Evolutionary conservation across 2,797 vertebrate species (phyloP).

Genomic region (Intellagama lesueurii): DNA sequence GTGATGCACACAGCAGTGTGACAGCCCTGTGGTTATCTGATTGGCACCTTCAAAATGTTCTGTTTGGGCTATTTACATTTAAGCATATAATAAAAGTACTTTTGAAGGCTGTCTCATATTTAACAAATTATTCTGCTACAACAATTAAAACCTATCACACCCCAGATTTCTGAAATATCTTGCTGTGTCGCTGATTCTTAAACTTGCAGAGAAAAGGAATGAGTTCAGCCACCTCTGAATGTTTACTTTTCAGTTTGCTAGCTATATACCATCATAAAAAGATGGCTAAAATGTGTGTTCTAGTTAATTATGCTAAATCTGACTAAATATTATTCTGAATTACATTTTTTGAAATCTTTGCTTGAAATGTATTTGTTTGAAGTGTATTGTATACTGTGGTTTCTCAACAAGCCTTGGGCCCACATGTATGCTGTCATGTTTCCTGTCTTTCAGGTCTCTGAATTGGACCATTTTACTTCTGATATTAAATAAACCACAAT

Average conservation of each 20-base stretch:
- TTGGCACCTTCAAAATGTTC: conserved; percentile 32
- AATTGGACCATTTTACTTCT: background rate
- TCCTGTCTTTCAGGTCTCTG: no score
- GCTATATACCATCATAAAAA: background rate
- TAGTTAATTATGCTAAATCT: conserved; percentile 16
- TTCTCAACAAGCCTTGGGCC: background rate
- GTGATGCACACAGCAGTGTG: conserved; percentile 31
- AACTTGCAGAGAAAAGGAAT: conserved; percentile 28
- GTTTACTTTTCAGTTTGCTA: background rate
- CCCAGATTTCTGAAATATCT: conserved; percentile 44
- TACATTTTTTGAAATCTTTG: background rate
- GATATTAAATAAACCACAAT: background rate
- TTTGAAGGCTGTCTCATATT: conserved; percentile 42
- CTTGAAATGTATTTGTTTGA: background rate
- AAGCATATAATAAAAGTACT: conserved; percentile 47
- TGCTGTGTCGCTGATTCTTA: conserved; percentile 19
- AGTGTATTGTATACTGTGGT: background rate
- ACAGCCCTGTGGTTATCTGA: conserved; percentile 41
- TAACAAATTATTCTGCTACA: conserved; percentile 39
- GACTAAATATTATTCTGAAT: background rate
- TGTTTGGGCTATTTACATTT: conserved; percentile 45
- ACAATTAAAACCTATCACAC: conserved; percentile 41
- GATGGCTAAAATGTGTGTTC: conserved; percentile 1
- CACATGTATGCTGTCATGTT: no score
- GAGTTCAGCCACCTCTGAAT: conserved; percentile 8